Percentiles rank a stretch among this genome's conserved stretches.
Conservation (phyloP, 30 jellyfish, hydroid and myxozoan genomes). For the Hydractinia symbiolongicarpus region DNA sequence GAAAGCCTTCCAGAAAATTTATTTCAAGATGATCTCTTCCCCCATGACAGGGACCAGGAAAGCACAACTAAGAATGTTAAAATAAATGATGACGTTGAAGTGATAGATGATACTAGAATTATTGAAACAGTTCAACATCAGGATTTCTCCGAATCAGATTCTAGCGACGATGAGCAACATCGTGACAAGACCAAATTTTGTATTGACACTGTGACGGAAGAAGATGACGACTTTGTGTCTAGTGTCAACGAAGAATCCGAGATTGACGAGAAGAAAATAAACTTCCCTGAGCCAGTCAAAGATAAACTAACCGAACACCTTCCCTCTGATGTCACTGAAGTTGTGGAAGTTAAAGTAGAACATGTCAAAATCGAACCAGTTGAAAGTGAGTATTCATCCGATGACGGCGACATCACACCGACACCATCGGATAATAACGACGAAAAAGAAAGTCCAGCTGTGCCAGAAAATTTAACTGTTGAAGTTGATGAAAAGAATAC, state of each 20-base stretch:
- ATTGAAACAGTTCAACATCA: slow-evolving; percentile 1
- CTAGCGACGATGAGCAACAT: slow-evolving; percentile 1
- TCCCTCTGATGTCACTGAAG: background rate
- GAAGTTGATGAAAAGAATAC: background rate
- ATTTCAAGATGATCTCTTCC: no score
- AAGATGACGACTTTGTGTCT: background rate
- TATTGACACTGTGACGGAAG: slow-evolving; percentile 7
- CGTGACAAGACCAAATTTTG: background rate
- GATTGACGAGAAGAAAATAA: background rate
- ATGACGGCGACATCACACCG: background rate
- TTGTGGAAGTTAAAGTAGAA: background rate
- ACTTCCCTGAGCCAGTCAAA: background rate
- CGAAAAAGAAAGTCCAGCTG: background rate
- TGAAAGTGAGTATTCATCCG: background rate
- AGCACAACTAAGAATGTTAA: background rate
- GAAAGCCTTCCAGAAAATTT: no score
- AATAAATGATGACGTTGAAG: background rate
- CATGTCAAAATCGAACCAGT: slow-evolving; percentile 9
- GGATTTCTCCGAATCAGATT: slow-evolving; percentile 8
- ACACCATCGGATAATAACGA: background rate
- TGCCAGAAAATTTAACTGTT: no score
- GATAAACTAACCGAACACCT: background rate
- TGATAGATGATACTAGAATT: background rate
- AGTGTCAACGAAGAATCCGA: background rate
- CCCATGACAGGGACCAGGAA: no score